Conservation (phyloP, 2,888 invertebrate genomes). For the Dioctria linearis region DNA sequence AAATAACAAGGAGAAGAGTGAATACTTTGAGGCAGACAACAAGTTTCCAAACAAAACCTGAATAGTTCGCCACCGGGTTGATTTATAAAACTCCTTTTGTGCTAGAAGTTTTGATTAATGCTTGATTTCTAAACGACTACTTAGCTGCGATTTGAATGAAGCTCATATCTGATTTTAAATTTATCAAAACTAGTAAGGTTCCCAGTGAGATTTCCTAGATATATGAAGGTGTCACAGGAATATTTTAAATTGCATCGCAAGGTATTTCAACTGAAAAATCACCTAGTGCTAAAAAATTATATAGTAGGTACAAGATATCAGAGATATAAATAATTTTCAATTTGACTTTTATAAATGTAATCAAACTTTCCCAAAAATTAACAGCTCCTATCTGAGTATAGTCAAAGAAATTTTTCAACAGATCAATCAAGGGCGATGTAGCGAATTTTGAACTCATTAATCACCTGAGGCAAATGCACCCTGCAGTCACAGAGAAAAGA, state of each 20-base stretch:
- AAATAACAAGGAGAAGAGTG: slow-evolving; percentile 45
- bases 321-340: too few relatives aligned
- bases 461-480: not conserved
- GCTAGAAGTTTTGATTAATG: slow-evolving; percentile 48
- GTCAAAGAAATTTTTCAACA: not conserved
- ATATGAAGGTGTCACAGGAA: slow-evolving; percentile 3
- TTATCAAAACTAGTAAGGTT: slow-evolving; percentile 32
- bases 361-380: too few relatives aligned
- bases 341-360: too few relatives aligned
- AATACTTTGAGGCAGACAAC: slow-evolving; percentile 33
- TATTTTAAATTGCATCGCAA: not conserved
- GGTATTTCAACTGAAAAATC: too few relatives aligned
- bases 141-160: slow-evolving; percentile 10
- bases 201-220: slow-evolving; percentile 2
- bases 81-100: slow-evolving; percentile 53
- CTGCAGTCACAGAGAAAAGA: too few relatives aligned
- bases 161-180: slow-evolving; percentile 47
- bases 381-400: too few relatives aligned
- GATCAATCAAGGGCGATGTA: not conserved
- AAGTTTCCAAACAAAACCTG: slow-evolving; percentile 50
- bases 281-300: too few relatives aligned
- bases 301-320: too few relatives aligned
- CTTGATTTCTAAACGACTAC: slow-evolving; percentile 46
- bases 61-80: slow-evolving; percentile 50
- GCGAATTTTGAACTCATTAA: not conserved